These are phyloP conservation scores for Hemitrygon akajei DNA, from an alignment of 2,797 vertebrate genomes.

Conservation along the genomic window DNA sequence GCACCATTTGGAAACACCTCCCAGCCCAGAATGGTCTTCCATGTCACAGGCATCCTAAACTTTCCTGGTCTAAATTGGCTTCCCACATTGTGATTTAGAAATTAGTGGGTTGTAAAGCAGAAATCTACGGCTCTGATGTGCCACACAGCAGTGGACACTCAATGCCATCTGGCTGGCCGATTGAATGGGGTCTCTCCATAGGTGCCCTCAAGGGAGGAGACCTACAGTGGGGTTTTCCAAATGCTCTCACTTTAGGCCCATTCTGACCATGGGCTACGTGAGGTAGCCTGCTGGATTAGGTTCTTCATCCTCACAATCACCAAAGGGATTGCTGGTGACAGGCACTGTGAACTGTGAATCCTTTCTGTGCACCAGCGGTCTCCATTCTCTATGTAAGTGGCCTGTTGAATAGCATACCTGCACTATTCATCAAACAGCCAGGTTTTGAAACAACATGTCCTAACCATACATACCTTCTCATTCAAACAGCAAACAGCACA, in stretches of 20 bases:
- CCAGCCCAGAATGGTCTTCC: neutral
- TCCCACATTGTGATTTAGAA: neutral
- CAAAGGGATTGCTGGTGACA: neutral
- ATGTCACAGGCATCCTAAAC: neutral
- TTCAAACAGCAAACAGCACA: neutral
- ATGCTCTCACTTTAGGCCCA: neutral
- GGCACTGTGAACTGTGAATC: neutral
- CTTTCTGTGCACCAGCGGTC: neutral
- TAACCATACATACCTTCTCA: neutral
- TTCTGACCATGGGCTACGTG: no score
- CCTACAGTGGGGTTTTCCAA: neutral
- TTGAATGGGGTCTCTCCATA: neutral
- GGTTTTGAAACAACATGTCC: neutral
- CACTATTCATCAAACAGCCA: neutral
- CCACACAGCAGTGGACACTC: no score
- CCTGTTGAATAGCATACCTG: no score
- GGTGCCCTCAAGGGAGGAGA: neutral
- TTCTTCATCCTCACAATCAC: neutral
- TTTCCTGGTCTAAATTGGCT: neutral
- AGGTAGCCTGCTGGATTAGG: neutral
- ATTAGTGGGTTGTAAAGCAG: neutral
- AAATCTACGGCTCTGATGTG: neutral
- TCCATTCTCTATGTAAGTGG: neutral
- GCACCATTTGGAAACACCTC: neutral
- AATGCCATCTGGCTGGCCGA: neutral